Evolutionary conservation across 2,888 invertebrate genomes (phyloP), one percentile per base, ranked within the genome.

Genomic region (Masnerella sp.): DNA sequence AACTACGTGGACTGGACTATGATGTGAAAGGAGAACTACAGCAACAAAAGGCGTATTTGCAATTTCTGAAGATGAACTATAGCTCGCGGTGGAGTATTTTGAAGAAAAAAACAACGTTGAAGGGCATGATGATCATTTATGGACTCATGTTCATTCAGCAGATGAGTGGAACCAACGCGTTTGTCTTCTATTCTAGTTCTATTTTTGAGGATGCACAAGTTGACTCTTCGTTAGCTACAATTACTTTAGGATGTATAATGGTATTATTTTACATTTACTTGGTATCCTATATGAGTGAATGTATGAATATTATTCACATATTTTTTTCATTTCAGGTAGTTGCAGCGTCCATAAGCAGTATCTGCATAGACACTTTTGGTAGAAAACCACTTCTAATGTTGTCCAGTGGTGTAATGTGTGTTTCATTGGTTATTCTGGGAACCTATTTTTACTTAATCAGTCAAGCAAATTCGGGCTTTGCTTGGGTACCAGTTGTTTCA

Each of bases 111-210:
- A n/a, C 20, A 3, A 18, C 28, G 0, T 11, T 38, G 17, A 64
- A 43, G 14, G 52, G 45, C 0, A 12, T 64, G 18, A 0, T 52
- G 1, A 64, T 64, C 15, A 54, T 64, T 14, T 45, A 28, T 22
- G 64, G 64, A 8, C 28, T 64, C 1, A 64, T 64, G 64, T 54
- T 64, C 5, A 40, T 64, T 11, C 62, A 62, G 20, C 62, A 62
- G 12, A 51, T 62, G 34, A 51, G 62, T 12, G 62, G 62, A 22
- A 34, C 42, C 11, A 62, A 62, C 15, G 40, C 51, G 2, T 15
- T 62, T 11, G 43, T 52, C n/a, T 64, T 64, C n/a, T 64, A 64
- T n/a, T 54, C 52, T 2, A 52, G 5, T 3, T 15, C 3, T 9
- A 52, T 64, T n/a, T 64, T 64, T 14, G 5, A 5, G n/a, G 2